Evolutionary conservation across 2,888 invertebrate species (phyloP), one percentile per base, ranked within the genome.

Genomic region (Apamea monoglypha): DNA sequence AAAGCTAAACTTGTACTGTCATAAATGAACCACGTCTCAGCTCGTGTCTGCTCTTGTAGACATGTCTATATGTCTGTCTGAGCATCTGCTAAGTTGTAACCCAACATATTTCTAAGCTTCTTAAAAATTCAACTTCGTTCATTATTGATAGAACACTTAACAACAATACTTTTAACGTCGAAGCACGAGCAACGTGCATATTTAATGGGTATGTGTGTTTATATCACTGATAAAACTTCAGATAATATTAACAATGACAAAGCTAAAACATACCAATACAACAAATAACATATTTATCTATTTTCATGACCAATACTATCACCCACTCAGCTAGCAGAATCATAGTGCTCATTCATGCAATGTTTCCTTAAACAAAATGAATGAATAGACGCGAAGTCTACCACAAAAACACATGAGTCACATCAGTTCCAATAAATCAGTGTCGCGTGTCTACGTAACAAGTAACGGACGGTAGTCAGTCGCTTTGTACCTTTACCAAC

Each of bases 351-450:
- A 67, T 80, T 77, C 56, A 83, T 64, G 40, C 61, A 64, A 68
- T 75, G 64, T 81, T 84, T 83, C 83, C 84, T 76, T 78, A 68
- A 77, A 81, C 76, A 76, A 78, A 87, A 78, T 70, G 56, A 80
- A 84, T 85, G 88, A 85, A 68, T 85, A 84, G 84, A 88, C 88
- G 68, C 71, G 29, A 78, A 78, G 87, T 83, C 87, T 89, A 87
- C 87, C 79, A 75, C 88, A 87, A 80, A 87, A 84, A 88, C 88
- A 80, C 80, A 73, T 81, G 68, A 73, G 80, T 88, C 90, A 89
- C 78, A 70, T 53, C 36, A 73, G 76, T 89, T 89, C 87, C 80
- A 84, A 85, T 84, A 87, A 88, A 78, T 84, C 73, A 69, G 61
- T 78, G 85, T 76, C 85, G 69, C 67, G 71, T 66, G 50, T 74